Conservation (phyloP, 2,797 vertebrate species). For the Sebastes vulpes region DNA sequence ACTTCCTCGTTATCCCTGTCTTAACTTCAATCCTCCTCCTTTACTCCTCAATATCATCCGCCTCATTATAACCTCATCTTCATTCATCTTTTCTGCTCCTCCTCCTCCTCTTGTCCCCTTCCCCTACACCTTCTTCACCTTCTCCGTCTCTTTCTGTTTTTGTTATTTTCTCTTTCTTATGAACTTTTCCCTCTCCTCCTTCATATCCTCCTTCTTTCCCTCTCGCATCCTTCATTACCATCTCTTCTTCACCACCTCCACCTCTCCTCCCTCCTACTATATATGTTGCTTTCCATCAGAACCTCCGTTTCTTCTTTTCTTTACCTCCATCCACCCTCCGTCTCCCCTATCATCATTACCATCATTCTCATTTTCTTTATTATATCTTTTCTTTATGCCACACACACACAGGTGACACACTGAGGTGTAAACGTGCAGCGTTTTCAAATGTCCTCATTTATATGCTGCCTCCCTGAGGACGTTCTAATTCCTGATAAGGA, state of each 20-base stretch:
- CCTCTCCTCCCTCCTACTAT: background rate
- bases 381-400: background rate
- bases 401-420: slow-evolving; percentile 12
- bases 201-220: background rate
- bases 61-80: background rate
- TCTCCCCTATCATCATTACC: background rate
- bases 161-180: background rate
- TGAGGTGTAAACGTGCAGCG: slow-evolving; percentile 1
- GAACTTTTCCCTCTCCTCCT: background rate
- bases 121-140: background rate
- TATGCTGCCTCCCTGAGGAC: slow-evolving; percentile 8
- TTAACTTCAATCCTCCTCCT: background rate
- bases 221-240: background rate
- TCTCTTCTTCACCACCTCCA: background rate
- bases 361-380: slow-evolving; percentile 4
- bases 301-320: background rate
- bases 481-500: slow-evolving; percentile 15
- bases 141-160: background rate
- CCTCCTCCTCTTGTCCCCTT: background rate
- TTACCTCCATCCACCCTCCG: background rate
- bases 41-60: background rate
- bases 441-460: slow-evolving; percentile 38
- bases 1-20: background rate
- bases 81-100: background rate
- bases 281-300: background rate